These are phyloP conservation scores for Romanogobio albipinnatus DNA, from an alignment of 2,113 vertebrate genomes.

Conservation along the genomic window DNA sequence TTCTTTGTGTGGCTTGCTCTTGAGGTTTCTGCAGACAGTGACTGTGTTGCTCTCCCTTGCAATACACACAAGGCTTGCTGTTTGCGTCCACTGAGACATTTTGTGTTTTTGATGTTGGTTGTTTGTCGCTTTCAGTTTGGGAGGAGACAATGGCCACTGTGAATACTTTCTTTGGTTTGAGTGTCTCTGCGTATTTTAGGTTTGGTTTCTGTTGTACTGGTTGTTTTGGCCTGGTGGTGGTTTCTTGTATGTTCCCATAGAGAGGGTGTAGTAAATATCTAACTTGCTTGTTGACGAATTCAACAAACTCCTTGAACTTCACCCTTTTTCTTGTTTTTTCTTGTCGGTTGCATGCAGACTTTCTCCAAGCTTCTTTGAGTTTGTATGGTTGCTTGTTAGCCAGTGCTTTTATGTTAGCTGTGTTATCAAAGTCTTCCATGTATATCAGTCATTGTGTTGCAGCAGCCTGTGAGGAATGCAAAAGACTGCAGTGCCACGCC, in stretches of 20 bases:
- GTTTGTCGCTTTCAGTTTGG: constrained; percentile 31
- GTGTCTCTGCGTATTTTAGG: background rate
- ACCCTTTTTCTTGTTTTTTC: too few relatives aligned
- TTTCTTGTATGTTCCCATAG: background rate
- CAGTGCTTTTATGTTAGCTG: background rate
- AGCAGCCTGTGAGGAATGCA: background rate
- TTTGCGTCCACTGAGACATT: constrained; percentile 13
- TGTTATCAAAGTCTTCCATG: background rate
- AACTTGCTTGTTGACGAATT: too few relatives aligned
- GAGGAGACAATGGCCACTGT: background rate
- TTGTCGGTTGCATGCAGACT: too few relatives aligned
- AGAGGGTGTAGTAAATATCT: background rate
- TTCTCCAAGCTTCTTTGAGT: too few relatives aligned
- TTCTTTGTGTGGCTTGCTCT: constrained; percentile 42
- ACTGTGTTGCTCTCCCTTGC: constrained; percentile 14
- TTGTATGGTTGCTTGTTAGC: too few relatives aligned
- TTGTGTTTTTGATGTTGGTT: background rate
- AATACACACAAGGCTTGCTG: constrained; percentile 42
- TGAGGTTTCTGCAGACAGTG: constrained; percentile 33
- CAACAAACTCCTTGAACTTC: too few relatives aligned
- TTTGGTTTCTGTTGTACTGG: background rate
- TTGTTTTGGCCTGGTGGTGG: background rate
- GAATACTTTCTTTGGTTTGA: constrained; percentile 1
- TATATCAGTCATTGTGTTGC: background rate
- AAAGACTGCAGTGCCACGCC: too few relatives aligned